Conservation (phyloP, 2,888 invertebrate species). For the Silvanus unidentatus region DNA sequence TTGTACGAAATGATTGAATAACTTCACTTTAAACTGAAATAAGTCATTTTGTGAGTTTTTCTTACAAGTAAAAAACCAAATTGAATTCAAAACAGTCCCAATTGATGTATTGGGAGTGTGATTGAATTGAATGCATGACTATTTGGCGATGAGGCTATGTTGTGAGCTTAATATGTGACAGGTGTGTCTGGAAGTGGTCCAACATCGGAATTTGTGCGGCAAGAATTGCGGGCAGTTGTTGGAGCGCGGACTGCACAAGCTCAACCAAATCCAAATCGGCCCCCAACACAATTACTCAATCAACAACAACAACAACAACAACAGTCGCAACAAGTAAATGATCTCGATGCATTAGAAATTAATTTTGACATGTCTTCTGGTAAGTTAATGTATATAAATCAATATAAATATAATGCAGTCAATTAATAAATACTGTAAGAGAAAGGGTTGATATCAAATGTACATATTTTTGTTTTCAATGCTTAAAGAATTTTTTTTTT, state of each 20-base stretch:
- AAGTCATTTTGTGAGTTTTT: no score
- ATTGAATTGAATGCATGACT: not conserved
- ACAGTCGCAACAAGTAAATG: conserved; percentile 45
- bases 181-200: conserved; percentile 58
- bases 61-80: no score
- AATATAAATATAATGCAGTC: no score
- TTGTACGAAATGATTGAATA: no score
- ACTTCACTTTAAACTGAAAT: no score
- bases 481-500: no score
- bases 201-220: conserved; percentile 80
- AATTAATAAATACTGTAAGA: no score
- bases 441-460: no score
- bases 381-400: conserved; percentile 36
- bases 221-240: conserved; percentile 83
- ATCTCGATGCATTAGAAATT: conserved; percentile 65
- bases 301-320: conserved; percentile 31
- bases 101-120: no score
- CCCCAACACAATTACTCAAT: conserved; percentile 15
- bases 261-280: conserved; percentile 36
- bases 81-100: no score
- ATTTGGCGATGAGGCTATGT: conserved; percentile 11
- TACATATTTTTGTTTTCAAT: no score
- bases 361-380: conserved; percentile 63
- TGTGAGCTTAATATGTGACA: conserved; percentile 24
- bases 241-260: conserved; percentile 65